Percentiles rank a stretch among this genome's conserved stretches.
phyloP scores from a whole-genome alignment of 2,797 vertebrate species.

The Hyperoplus lanceolatus region DNA sequence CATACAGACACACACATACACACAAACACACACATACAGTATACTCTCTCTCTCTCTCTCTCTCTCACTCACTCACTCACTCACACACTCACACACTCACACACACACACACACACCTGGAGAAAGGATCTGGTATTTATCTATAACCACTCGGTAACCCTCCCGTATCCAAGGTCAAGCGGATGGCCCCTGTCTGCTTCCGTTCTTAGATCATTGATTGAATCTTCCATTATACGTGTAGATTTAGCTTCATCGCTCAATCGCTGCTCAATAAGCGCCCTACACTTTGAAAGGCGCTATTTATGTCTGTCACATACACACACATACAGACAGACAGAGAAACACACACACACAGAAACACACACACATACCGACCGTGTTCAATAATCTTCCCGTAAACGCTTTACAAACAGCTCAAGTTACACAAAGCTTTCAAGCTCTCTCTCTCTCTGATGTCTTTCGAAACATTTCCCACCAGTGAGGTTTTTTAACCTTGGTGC shows the following conservation, averaged over 20 bases:
- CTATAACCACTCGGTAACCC: conserved; percentile 61
- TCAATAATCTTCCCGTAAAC: conserved; percentile 78
- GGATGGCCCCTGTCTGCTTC: conserved; percentile 65
- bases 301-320: conserved; percentile 26
- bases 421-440: conserved; percentile 45
- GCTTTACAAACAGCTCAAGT: conserved; percentile 57
- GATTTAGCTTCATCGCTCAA: conserved; percentile 37
- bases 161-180: conserved; percentile 59
- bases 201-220: conserved; percentile 74
- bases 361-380: conserved; percentile 3
- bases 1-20: too few relatives aligned
- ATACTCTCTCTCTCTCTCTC: too few relatives aligned
- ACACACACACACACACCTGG: neutral
- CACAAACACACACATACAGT: too few relatives aligned
- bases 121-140: conserved; percentile 71
- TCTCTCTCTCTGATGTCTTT: conserved; percentile 14
- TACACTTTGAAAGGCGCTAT: conserved; percentile 37
- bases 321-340: too few relatives aligned
- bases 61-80: too few relatives aligned
- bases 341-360: too few relatives aligned
- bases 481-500: neutral
- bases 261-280: conserved; percentile 58
- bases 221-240: conserved; percentile 65
- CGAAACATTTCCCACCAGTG: conserved; percentile 18
- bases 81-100: too few relatives aligned